A percentile compares a stretch with the other conserved stretches of the same genome.
These are phyloP conservation scores for Ctenopoma multispine DNA, from an alignment of 2,797 vertebrate genomes.

Conservation along the genomic window DNA sequence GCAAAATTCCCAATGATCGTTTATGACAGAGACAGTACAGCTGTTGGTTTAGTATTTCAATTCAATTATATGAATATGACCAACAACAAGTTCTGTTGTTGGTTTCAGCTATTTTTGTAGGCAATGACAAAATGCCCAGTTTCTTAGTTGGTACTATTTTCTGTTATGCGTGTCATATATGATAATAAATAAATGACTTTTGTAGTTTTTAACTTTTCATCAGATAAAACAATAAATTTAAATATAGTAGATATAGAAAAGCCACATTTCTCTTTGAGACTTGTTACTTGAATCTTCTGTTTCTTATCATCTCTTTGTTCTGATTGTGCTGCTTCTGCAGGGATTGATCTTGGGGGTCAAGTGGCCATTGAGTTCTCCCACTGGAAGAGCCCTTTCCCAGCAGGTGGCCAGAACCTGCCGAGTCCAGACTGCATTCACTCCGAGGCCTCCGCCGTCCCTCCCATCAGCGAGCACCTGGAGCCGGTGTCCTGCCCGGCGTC, in stretches of 20 bases:
- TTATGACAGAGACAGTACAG: not conserved
- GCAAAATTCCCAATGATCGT: not conserved
- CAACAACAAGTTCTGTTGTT: too few species aligned
- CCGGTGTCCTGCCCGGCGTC: conserved; percentile 91
- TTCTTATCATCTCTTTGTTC: not conserved
- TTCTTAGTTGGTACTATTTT: not conserved
- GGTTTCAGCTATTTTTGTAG: not conserved
- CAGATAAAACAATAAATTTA: too few species aligned
- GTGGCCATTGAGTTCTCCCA: conserved; percentile 87
- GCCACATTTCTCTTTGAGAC: too few species aligned
- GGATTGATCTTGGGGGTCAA: conserved; percentile 85
- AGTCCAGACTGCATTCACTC: conserved; percentile 81
- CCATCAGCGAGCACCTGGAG: conserved; percentile 80
- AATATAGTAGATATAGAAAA: too few species aligned
- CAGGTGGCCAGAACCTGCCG: conserved; percentile 72
- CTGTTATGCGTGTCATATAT: not conserved
- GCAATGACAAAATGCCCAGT: not conserved
- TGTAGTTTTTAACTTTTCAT: too few species aligned
- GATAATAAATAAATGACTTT: too few species aligned
- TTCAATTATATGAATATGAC: not conserved
- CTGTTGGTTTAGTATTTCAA: not conserved
- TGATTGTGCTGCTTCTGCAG: conserved; percentile 65
- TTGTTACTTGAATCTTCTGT: not conserved
- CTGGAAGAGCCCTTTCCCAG: conserved; percentile 85
- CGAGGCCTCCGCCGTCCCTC: conserved; percentile 72